Evolutionary conservation across 2,113 vertebrate species (phyloP), one percentile per base, ranked within the genome.

Genomic region (Falcunculus frontatus): DNA sequence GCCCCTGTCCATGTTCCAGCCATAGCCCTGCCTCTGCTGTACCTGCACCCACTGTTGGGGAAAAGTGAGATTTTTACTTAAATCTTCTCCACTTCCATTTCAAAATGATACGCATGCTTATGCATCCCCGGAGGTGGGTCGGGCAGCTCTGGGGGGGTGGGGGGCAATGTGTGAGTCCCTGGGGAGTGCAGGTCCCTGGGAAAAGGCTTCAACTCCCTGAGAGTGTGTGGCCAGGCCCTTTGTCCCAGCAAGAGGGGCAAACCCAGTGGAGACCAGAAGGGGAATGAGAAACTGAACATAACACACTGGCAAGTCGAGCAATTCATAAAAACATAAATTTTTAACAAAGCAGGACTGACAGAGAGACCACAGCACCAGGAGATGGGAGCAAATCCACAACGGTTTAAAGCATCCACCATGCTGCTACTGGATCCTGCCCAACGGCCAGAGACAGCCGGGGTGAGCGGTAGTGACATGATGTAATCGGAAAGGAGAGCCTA

Each of bases 401-500:
- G 4, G 76, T 95, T 94, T 96, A 95, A 90, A 90, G 87, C 89
- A 47, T 83, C 82, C 79, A 64, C 69, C 88, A 52, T 8, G 6
- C 59, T 86, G 81, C 44, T 91, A 11, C 33, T 85, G 94, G 86
- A 92, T 81, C 53, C 70, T 16, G 5, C 68, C 92, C 74, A 73
- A 65, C 0, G 29, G 47, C 70, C 76, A 41, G 78, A 92, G 74
- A 94, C 90, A 78, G 70, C 59, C 64, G 0, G 41, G 50, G 63
- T 78, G 93, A 91, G 96, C 29, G 6, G 47, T 13, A 33, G 81
- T 89, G 89, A 95, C 80, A 79, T 87, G 65, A 78, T 95, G 86
- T 55, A 94, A 93, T 47, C 7, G 8, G 79, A 97, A 95, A 79
- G 92, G 32, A 97, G 69, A 87, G 19, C 52, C 57, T 93, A 95